Conservation (phyloP, 23 tunicate species). For the Halocynthia aurantium region DNA sequence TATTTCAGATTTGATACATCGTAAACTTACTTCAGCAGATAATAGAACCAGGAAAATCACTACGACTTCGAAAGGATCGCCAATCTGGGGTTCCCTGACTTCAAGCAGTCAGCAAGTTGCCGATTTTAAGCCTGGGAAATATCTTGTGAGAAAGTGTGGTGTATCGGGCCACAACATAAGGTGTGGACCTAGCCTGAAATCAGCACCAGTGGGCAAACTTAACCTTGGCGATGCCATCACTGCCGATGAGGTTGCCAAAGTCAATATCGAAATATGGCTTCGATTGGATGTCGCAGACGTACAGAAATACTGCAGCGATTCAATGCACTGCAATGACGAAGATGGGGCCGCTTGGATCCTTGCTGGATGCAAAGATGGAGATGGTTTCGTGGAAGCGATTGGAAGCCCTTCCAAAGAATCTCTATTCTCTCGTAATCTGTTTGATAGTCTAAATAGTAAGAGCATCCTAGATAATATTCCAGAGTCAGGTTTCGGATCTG, state of each 20-base stretch:
- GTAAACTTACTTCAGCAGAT: too few relatives aligned
- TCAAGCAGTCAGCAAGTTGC: background rate
- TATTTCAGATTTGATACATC: too few relatives aligned
- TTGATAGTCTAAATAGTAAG: too few relatives aligned
- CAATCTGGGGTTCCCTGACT: background rate
- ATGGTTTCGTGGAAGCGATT: too few relatives aligned
- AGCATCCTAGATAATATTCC: too few relatives aligned
- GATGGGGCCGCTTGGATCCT: conserved; percentile 49
- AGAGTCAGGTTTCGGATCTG: too few relatives aligned
- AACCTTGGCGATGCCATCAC: conserved; percentile 30
- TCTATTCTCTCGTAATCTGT: too few relatives aligned
- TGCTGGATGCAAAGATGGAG: conserved; percentile 12
- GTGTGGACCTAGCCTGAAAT: conserved; percentile 37
- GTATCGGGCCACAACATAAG: conserved; percentile 51
- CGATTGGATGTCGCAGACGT: conserved; percentile 28
- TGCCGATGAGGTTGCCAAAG: conserved; percentile 20
- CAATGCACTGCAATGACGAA: too few relatives aligned
- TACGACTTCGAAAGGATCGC: background rate
- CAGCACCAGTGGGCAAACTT: conserved; percentile 60
- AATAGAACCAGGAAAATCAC: too few relatives aligned
- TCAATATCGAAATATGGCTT: conserved; percentile 45
- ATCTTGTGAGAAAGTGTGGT: conserved; percentile 41
- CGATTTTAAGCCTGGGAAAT: conserved; percentile 38
- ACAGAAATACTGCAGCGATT: too few relatives aligned
- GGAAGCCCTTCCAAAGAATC: too few relatives aligned